These are phyloP conservation scores for Heliconius hortense DNA, from an alignment of 2,888 invertebrate species.

Conservation along the genomic window DNA sequence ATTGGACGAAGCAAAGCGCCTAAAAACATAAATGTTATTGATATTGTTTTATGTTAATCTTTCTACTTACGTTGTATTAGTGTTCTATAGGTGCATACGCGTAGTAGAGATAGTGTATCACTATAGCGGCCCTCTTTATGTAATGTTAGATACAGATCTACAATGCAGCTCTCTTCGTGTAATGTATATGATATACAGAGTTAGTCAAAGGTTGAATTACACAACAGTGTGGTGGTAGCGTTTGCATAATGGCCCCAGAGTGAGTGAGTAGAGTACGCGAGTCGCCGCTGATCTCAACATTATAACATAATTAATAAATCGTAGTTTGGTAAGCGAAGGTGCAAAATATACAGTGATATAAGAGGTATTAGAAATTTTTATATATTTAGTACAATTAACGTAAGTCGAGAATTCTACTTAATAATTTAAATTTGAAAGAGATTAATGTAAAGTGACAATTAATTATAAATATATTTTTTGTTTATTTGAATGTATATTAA, in stretches of 20 bases:
- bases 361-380: neutral
- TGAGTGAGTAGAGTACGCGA: conserved; percentile 2
- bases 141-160: conserved; percentile 32
- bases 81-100: neutral
- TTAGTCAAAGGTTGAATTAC: conserved; percentile 37
- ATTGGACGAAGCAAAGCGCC: too few species aligned
- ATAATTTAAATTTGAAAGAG: neutral
- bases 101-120: neutral
- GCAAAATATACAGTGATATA: neutral
- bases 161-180: conserved; percentile 6
- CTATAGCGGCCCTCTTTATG: conserved; percentile 18
- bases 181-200: conserved; percentile 19
- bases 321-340: conserved; percentile 30
- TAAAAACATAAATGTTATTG: too few species aligned
- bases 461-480: neutral
- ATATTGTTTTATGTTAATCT: neutral
- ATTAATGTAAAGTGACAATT: neutral
- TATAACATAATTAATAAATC: conserved; percentile 35
- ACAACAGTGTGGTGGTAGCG: conserved; percentile 29
- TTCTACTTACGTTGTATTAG: neutral
- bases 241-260: conserved; percentile 27
- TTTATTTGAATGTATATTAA: neutral
- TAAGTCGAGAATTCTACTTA: neutral
- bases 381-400: neutral
- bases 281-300: conserved; percentile 11